Conservation (phyloP, 2,888 invertebrate species). For the Eristalis tenax region DNA sequence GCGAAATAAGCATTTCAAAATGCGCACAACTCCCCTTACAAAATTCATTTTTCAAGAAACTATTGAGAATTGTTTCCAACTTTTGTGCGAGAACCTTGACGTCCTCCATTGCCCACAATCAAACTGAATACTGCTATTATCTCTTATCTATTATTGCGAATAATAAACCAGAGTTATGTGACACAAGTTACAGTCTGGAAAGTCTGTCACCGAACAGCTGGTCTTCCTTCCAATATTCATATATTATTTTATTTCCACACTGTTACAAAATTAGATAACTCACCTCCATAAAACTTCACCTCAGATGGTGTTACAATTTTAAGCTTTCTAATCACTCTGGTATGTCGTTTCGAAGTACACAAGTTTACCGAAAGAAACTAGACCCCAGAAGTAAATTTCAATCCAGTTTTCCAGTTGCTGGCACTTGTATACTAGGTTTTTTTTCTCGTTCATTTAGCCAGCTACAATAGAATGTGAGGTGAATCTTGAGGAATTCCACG, state of each 20-base stretch:
- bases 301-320: too few species aligned
- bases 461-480: too few species aligned
- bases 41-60: constrained; percentile 77
- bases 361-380: too few species aligned
- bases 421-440: too few species aligned
- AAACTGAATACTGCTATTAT: neutral
- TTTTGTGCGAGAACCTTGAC: constrained; percentile 32
- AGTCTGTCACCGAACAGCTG: neutral
- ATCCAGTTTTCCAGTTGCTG: too few species aligned
- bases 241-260: neutral
- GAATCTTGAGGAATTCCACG: too few species aligned
- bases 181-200: neutral
- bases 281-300: too few species aligned
- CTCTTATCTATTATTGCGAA: neutral
- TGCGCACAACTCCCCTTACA: constrained; percentile 83
- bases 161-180: neutral
- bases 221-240: neutral
- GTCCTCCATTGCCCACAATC: neutral
- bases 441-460: too few species aligned
- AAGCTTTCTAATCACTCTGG: too few species aligned
- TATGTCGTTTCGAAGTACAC: too few species aligned
- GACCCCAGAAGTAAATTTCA: too few species aligned
- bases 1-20: constrained; percentile 85
- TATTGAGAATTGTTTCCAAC: constrained; percentile 74
- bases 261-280: too few species aligned